Evolutionary conservation across 2,888 invertebrate species (phyloP).

Genomic region (Platypus cylindrus): DNA sequence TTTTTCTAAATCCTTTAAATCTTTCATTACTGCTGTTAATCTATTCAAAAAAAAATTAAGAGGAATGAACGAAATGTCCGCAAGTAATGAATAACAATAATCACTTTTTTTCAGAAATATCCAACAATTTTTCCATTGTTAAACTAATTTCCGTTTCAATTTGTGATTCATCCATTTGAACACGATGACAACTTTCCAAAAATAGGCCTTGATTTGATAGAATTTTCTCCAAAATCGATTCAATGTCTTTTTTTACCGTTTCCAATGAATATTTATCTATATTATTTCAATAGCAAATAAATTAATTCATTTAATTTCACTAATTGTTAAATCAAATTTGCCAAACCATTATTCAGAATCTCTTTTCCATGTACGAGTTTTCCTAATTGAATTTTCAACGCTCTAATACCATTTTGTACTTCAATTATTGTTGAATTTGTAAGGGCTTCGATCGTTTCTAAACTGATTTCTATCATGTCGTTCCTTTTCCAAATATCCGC

Average conservation of each 20-base stretch:
- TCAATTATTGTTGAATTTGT: slow-evolving; percentile 25
- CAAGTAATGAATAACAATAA: slow-evolving; percentile 16
- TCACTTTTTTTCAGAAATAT: slow-evolving; percentile 50
- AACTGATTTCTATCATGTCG: slow-evolving; percentile 17
- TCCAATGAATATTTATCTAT: slow-evolving; percentile 5
- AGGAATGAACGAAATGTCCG: neutral
- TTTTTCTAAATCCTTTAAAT: slow-evolving; percentile 43
- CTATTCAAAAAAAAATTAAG: slow-evolving; percentile 30
- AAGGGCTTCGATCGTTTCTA: slow-evolving; percentile 17
- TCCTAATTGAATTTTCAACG: slow-evolving; percentile 28
- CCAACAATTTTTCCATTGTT: slow-evolving; percentile 48
- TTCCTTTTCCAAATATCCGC: slow-evolving; percentile 46
- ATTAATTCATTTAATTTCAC: neutral
- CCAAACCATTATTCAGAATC: slow-evolving; percentile 19
- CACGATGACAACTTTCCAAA: slow-evolving; percentile 51
- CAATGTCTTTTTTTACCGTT: slow-evolving; percentile 7
- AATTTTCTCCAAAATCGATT: slow-evolving; percentile 40
- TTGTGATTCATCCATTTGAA: slow-evolving; percentile 51
- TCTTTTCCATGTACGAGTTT: slow-evolving; percentile 22
- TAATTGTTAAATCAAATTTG: neutral
- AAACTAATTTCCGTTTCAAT: slow-evolving; percentile 46
- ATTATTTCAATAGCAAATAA: too few relatives aligned
- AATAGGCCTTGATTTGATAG: slow-evolving; percentile 49
- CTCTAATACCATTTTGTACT: slow-evolving; percentile 28
- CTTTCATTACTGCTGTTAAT: slow-evolving; percentile 42